A percentile compares a stretch with the other conserved stretches of the same genome.
Conservation (phyloP, 2,888 invertebrate genomes). For the Cybosia mesomella region DNA sequence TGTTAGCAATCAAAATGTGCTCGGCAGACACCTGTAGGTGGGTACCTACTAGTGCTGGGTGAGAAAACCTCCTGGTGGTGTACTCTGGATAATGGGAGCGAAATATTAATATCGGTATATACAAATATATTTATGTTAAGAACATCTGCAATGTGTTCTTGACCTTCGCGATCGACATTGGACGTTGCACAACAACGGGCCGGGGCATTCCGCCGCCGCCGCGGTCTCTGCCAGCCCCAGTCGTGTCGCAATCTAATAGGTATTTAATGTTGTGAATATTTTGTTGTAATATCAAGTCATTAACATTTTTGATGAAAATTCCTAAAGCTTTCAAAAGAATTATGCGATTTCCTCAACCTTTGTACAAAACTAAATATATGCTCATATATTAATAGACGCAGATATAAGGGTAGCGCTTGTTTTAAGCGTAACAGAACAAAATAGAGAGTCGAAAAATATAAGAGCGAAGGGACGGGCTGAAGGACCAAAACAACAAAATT, state of each 20-base stretch:
- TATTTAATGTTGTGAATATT: constrained; percentile 34
- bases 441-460: neutral
- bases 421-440: neutral
- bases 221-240: neutral
- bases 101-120: neutral
- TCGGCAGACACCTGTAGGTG: no score
- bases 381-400: neutral
- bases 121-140: neutral
- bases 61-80: neutral
- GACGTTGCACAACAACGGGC: neutral
- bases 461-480: neutral
- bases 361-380: neutral
- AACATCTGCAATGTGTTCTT: neutral
- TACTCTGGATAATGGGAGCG: neutral
- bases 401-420: neutral
- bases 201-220: neutral
- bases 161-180: neutral
- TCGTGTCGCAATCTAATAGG: constrained; percentile 41
- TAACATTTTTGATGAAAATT: constrained; percentile 52
- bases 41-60: neutral
- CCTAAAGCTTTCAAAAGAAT: constrained; percentile 27
- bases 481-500: neutral
- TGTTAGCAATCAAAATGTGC: neutral
- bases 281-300: constrained; percentile 43
- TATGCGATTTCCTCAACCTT: constrained; percentile 32